phyloP scores from a whole-genome alignment of 2,888 invertebrate genomes.

The Eulithis testata region DNA sequence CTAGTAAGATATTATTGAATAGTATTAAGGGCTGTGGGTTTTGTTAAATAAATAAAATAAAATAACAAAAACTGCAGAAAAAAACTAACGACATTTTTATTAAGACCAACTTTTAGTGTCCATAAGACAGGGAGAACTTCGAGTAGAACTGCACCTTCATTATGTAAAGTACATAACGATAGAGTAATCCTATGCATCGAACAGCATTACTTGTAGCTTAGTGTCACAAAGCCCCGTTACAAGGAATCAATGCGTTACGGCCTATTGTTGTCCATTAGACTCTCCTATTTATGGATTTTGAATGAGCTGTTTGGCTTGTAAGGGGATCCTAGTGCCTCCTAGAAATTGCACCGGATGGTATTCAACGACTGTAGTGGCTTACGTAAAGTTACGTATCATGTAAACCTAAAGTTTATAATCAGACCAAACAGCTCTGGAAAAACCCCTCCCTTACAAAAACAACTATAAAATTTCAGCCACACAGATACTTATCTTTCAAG shows the following conservation, averaged over 20 bases:
- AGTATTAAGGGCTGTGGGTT: too few relatives aligned
- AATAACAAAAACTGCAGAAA: too few relatives aligned
- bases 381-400: neutral
- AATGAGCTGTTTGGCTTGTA: constrained; percentile 69
- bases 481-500: constrained; percentile 18
- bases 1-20: too few relatives aligned
- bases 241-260: constrained; percentile 58
- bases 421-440: constrained; percentile 13
- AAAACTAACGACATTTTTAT: too few relatives aligned
- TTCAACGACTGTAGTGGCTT: constrained; percentile 18
- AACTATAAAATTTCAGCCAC: neutral
- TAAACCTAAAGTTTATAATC: neutral
- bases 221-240: constrained; percentile 77
- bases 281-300: constrained; percentile 61
- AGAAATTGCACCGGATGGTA: constrained; percentile 56
- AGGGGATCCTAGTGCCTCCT: constrained; percentile 59
- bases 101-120: too few relatives aligned
- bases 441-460: constrained; percentile 4
- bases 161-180: neutral
- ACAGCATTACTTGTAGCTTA: constrained; percentile 34
- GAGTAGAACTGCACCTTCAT: too few relatives aligned
- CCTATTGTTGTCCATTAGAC: constrained; percentile 76
- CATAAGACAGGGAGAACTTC: too few relatives aligned
- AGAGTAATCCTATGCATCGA: neutral
- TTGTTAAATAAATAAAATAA: too few relatives aligned